These are phyloP conservation scores for Megalopta genalis DNA, from an alignment of 1,140 invertebrate genomes.

Conservation along the genomic window DNA sequence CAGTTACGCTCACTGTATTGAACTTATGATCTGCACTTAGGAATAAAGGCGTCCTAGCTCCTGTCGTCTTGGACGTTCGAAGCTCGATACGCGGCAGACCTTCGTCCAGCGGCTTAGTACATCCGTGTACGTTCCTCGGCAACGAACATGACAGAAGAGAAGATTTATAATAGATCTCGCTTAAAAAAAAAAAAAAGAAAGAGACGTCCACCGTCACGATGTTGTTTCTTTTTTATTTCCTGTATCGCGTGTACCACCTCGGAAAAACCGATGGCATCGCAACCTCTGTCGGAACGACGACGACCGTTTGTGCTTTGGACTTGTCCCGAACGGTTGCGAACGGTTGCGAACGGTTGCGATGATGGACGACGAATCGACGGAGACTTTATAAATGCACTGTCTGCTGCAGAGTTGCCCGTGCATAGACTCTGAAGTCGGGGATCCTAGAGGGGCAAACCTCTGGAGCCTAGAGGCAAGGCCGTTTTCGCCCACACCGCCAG, in stretches of 20 bases:
- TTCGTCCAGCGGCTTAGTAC: background rate
- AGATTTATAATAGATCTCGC: too few relatives aligned
- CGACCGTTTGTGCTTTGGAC: too few relatives aligned
- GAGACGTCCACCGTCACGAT: too few relatives aligned
- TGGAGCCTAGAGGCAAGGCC: constrained; percentile 9
- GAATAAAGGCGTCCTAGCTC: background rate
- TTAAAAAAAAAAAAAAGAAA: too few relatives aligned
- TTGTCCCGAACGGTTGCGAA: too few relatives aligned
- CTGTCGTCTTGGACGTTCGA: background rate
- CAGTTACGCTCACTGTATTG: too few relatives aligned
- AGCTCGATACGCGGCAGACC: too few relatives aligned
- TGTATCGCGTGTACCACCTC: too few relatives aligned
- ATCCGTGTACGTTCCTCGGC: background rate
- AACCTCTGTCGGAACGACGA: too few relatives aligned
- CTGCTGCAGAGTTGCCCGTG: background rate
- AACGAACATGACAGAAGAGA: background rate
- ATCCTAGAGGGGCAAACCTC: too few relatives aligned
- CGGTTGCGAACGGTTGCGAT: too few relatives aligned
- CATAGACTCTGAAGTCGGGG: background rate
- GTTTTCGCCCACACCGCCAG: constrained; percentile 87
- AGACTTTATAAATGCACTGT: constrained; percentile 59
- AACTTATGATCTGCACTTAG: background rate
- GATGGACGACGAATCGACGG: background rate
- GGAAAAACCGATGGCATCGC: background rate
- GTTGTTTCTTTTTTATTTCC: too few relatives aligned